Evolutionary conservation across 2,888 invertebrate genomes (phyloP).

Genomic region (Strigamia maritima): DNA sequence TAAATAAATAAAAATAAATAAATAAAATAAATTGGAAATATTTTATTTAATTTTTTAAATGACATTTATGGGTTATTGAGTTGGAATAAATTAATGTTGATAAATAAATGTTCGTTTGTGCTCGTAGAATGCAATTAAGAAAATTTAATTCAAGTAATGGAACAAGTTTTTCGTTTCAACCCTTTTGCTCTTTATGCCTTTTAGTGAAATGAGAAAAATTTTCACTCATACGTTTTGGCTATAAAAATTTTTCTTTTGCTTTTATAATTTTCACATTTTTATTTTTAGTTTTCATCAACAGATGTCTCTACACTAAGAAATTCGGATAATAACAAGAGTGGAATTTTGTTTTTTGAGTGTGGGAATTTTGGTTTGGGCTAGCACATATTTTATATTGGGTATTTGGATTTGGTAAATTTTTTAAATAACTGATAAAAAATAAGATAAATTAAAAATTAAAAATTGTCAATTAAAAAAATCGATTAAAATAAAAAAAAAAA

Average conservation of each 20-base stretch:
- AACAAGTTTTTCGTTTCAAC: slow-evolving; percentile 2
- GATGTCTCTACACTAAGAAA: neutral
- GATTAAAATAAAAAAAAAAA: no score
- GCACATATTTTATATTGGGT: no score
- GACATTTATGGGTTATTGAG: neutral
- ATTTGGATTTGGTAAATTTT: no score
- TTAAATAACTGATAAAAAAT: no score
- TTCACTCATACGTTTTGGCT: neutral
- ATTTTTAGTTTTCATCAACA: neutral
- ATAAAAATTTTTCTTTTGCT: neutral
- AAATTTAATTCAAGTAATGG: slow-evolving; percentile 18
- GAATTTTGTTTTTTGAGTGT: no score
- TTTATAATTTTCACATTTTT: neutral
- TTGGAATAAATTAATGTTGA: neutral
- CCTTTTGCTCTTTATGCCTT: slow-evolving; percentile 4
- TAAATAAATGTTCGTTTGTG: neutral
- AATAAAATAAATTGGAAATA: no score
- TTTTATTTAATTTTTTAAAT: no score
- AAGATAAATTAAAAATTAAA: no score
- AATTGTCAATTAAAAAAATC: no score
- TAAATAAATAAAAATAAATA: no score
- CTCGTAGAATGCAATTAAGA: neutral
- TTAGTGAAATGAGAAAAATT: slow-evolving; percentile 3
- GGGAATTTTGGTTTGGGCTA: no score
- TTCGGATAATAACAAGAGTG: neutral